Conservation (phyloP, 2,797 vertebrate species). For the Coccyzus lansbergi region DNA sequence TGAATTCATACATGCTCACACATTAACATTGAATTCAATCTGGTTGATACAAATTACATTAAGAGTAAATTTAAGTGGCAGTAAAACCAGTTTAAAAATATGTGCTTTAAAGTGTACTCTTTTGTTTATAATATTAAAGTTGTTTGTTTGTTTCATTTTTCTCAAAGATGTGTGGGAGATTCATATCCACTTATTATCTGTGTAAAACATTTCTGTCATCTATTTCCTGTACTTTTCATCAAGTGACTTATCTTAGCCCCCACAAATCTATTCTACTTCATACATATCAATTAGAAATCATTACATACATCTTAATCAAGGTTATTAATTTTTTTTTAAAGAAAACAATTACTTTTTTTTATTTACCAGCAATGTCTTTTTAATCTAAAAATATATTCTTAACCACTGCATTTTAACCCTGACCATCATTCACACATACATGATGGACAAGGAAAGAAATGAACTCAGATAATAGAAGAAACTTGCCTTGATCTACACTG, state of each 20-base stretch:
- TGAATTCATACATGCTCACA: not conserved
- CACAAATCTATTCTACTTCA: constrained; percentile 19
- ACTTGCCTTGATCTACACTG: not conserved
- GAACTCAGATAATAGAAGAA: not conserved
- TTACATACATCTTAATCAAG: not conserved
- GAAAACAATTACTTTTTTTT: not conserved
- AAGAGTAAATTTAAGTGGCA: not conserved
- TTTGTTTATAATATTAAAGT: not conserved
- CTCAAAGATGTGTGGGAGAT: constrained; percentile 3
- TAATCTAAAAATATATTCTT: not conserved
- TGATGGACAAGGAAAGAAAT: not conserved
- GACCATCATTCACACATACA: not conserved
- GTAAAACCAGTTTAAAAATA: not conserved
- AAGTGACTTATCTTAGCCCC: not conserved
- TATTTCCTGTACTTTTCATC: not conserved
- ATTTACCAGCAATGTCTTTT: not conserved
- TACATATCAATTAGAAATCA: not conserved
- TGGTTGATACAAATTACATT: not conserved
- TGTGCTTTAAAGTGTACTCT: not conserved
- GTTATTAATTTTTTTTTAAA: not conserved
- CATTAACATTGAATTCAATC: not conserved
- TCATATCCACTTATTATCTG: not conserved
- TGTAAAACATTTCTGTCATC: not conserved
- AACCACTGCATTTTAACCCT: not conserved
- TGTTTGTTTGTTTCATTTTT: constrained; percentile 36